A percentile compares a stretch with the other conserved stretches of the same genome.
Evolutionary conservation across 2,113 vertebrate genomes (phyloP).

Genomic region (Neolamprologus kungweensis): DNA sequence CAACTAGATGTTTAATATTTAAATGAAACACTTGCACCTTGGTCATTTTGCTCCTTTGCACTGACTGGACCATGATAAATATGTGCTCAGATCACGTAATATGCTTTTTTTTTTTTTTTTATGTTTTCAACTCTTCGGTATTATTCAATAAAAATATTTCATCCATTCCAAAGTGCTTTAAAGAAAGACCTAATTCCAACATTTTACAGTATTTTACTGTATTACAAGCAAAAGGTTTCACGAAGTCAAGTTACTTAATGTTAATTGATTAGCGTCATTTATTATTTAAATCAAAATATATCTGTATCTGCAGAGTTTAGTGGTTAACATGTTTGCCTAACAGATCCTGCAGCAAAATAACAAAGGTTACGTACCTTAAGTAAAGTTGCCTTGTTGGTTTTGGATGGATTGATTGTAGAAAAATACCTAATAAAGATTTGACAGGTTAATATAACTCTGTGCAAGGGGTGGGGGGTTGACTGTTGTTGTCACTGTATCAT

Average conservation of each 20-base stretch:
- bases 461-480: neutral
- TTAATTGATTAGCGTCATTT: accelerated
- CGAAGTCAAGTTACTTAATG: neutral
- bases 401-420: neutral
- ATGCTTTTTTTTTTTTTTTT: neutral
- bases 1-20: neutral
- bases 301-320: neutral
- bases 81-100: neutral
- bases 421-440: neutral
- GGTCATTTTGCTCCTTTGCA: neutral
- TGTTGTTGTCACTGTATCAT: neutral
- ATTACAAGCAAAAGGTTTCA: neutral
- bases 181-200: neutral
- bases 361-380: neutral
- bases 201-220: neutral
- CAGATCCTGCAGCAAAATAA: neutral
- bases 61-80: neutral
- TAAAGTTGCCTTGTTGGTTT: neutral
- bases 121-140: neutral
- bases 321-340: neutral
- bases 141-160: neutral
- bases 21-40: accelerated
- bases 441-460: neutral
- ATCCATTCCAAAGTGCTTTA: neutral
- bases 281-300: neutral